Base-by-base conservation (phyloP, 1,140 invertebrate species). In the Drosophila elegans region DNA sequence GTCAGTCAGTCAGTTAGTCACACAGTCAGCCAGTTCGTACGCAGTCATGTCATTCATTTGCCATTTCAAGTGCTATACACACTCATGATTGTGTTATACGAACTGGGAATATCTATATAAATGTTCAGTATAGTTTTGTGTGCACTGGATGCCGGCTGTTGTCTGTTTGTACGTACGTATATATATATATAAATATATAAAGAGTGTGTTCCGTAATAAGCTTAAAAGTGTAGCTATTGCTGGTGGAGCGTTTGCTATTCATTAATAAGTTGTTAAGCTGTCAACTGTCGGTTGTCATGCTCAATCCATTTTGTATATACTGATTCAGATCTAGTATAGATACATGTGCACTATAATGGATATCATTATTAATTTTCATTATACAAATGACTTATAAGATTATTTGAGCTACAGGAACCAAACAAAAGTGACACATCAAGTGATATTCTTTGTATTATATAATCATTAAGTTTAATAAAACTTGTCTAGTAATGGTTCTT, bases 181-280 rank as follows among this genome's bases (percentile, higher is more conserved):
- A 34, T 38, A 60, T 34, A 42, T 55, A 56, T 49, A 21, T 72
- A 51, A 21, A 10, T 54, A 11, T 52, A 45, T 77, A 61, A 52
- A 52, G 63, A 77, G 78, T 78, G 64, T 75, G 51, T 71, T 74
- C 81, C 54, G 62, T 78, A 75, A 82, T 86, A 78, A 88, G 84
- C 73, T 84, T 74, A 46, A 83, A 89, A 84, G 63, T 88, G 84
- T 83, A 57, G 76, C 69, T 68, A 56, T 66, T 48, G 57, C 49
- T 41, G 48, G 74, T 66, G 54, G 74, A 71, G 60, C 66, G 55
- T 77, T 57, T 77, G 73, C 74, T 80, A 80, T 88, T 88, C 84
- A 88, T 88, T 88, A 88, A 88, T 88, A 79, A 78, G 84, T 84
- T 88, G 84, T 89, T 89, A 74, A 67, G 79, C 77, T 89, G 79